A percentile compares a stretch with the other conserved stretches of the same genome.
These are phyloP conservation scores for Acromyrmex echinatior DNA, from an alignment of 1,140 invertebrate species.

Conservation along the genomic window DNA sequence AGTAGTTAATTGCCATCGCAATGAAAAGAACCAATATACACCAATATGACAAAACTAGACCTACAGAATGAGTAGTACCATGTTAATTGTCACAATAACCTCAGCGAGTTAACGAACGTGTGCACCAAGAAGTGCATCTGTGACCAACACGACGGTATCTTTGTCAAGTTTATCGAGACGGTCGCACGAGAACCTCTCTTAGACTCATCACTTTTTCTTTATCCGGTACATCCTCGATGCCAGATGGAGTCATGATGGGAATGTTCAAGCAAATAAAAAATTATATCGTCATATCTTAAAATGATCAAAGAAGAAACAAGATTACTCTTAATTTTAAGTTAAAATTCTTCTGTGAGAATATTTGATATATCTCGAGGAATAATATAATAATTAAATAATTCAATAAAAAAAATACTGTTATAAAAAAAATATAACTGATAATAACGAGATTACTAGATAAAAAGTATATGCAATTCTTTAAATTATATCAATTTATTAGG, in stretches of 20 bases:
- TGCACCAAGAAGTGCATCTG: slow-evolving; percentile 48
- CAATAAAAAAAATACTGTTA: background rate
- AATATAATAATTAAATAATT: background rate
- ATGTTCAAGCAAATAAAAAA: slow-evolving; percentile 28
- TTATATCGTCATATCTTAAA: background rate
- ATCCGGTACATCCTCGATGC: background rate
- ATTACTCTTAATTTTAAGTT: slow-evolving; percentile 15
- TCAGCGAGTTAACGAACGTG: slow-evolving; percentile 30
- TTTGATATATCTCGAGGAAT: background rate
- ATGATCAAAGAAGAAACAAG: slow-evolving; percentile 1
- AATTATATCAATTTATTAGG: slow-evolving; percentile 1
- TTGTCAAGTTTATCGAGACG: slow-evolving; percentile 16
- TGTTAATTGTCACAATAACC: slow-evolving; percentile 62
- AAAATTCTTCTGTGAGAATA: background rate
- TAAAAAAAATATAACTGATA: background rate
- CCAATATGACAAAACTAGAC: background rate
- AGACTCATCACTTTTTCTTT: background rate
- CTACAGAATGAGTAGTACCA: background rate
- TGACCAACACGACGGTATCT: slow-evolving; percentile 27
- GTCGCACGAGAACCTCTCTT: background rate
- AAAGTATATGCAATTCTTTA: background rate
- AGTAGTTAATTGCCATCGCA: slow-evolving; percentile 54
- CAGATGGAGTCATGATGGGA: slow-evolving; percentile 21
- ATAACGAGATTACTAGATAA: slow-evolving; percentile 1
- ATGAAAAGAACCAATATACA: background rate